These are phyloP conservation scores for Coregonus ussuriensis DNA, from an alignment of 2,797 vertebrate genomes.

Conservation along the genomic window DNA sequence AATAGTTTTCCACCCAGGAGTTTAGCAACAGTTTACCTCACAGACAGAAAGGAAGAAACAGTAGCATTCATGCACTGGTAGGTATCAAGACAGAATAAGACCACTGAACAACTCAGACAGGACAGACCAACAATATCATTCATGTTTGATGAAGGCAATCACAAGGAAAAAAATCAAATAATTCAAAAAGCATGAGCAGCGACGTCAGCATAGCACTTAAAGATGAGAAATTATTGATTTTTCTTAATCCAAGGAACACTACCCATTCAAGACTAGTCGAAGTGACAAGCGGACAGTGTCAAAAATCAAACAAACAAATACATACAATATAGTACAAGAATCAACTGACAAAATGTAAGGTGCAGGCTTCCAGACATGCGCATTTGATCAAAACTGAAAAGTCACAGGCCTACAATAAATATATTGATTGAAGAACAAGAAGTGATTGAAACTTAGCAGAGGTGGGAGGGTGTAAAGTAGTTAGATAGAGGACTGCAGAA, in stretches of 20 bases:
- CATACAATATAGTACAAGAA: constrained; percentile 52
- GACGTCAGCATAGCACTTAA: constrained; percentile 48
- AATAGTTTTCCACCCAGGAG: constrained; percentile 19
- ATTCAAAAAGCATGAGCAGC: constrained; percentile 28
- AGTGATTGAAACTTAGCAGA: constrained; percentile 57
- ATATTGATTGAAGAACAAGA: constrained; percentile 48
- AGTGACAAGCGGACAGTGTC: constrained; percentile 41
- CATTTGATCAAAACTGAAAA: constrained; percentile 37
- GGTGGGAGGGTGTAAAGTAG: constrained; percentile 55
- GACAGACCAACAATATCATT: constrained; percentile 39
- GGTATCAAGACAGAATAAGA: constrained; percentile 30
- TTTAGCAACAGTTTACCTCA: constrained; percentile 38
- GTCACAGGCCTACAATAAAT: constrained; percentile 6
- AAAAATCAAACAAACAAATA: constrained; percentile 37
- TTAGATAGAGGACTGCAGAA: constrained; percentile 38
- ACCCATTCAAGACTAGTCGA: constrained; percentile 35
- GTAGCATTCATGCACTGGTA: constrained; percentile 52
- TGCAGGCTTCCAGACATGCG: constrained; percentile 65
- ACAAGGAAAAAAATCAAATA: constrained; percentile 34
- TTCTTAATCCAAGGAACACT: too few relatives aligned
- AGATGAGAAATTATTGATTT: constrained; percentile 34
- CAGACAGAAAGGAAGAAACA: constrained; percentile 22
- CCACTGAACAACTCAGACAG: constrained; percentile 34
- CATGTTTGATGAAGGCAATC: constrained; percentile 48
- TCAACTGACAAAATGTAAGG: constrained; percentile 68